Conservation (phyloP, 2,888 invertebrate species). For the Apodemia mormo region DNA sequence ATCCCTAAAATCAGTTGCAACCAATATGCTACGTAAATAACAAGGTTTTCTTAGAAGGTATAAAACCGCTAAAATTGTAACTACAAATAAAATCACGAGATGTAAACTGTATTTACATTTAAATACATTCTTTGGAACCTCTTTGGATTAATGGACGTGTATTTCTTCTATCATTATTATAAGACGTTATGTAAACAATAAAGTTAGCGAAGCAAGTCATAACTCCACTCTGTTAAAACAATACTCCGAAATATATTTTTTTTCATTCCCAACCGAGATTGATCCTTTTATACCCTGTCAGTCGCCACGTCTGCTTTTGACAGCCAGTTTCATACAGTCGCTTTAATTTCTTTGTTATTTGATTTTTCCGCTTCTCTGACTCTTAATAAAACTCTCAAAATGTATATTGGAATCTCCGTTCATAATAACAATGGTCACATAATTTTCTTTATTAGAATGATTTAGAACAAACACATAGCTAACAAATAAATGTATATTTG, state of each 20-base stretch:
- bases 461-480: no score
- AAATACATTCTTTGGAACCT: no score
- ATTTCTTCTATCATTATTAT: no score
- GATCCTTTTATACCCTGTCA: constrained; percentile 10
- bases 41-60: no score
- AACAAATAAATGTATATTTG: no score
- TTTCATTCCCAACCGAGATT: constrained; percentile 12
- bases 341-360: constrained; percentile 16
- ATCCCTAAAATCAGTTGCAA: no score
- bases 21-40: no score
- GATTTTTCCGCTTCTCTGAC: constrained; percentile 1
- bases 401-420: neutral
- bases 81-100: no score
- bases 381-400: neutral
- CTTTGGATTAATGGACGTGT: no score
- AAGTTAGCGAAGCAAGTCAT: neutral
- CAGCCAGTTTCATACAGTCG: constrained; percentile 14
- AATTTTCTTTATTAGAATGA: no score
- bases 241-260: neutral
- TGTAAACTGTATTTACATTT: no score
- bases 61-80: no score
- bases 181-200: neutral
- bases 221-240: neutral
- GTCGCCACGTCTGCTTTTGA: constrained; percentile 4
- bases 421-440: neutral